Percentiles rank a stretch among this genome's conserved stretches.
Evolutionary conservation across 2,797 vertebrate species (phyloP).

Genomic region (Setipinna tenuifilis): DNA sequence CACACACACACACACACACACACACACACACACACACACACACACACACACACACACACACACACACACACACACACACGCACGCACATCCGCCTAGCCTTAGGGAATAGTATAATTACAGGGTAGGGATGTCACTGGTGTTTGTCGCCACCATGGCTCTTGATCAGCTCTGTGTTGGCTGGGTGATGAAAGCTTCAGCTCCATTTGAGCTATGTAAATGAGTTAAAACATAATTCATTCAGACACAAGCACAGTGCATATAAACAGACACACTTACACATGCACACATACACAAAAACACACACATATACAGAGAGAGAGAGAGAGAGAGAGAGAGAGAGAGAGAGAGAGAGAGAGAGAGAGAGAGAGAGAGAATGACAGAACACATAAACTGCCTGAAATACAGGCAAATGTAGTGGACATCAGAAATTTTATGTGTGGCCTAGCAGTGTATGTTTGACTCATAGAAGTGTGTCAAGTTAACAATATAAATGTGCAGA

Average conservation of each 20-base stretch:
- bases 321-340: no score
- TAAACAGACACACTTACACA: no score
- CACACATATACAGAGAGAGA: no score
- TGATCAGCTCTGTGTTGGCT: constrained; percentile 53
- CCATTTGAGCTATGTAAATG: constrained; percentile 53
- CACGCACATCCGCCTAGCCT: not conserved
- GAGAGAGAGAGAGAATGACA: no score
- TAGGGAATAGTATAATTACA: constrained; percentile 59
- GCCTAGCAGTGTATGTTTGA: constrained; percentile 25
- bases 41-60: constrained; percentile 50
- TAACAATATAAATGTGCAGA: not conserved
- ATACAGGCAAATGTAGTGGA: constrained; percentile 3
- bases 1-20: constrained; percentile 47
- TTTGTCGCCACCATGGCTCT: constrained; percentile 55
- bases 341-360: no score
- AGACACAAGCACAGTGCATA: constrained; percentile 13
- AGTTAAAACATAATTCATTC: constrained; percentile 32
- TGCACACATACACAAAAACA: no score
- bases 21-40: constrained; percentile 46
- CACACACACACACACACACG: constrained; percentile 31
- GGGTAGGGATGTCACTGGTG: constrained; percentile 54
- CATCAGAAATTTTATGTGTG: constrained; percentile 13
- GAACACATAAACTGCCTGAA: not conserved
- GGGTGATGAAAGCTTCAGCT: constrained; percentile 63
- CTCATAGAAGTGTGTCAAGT: not conserved